Base-by-base conservation (phyloP, 2,797 vertebrate species). In the Chrysocyon brachyurus region DNA sequence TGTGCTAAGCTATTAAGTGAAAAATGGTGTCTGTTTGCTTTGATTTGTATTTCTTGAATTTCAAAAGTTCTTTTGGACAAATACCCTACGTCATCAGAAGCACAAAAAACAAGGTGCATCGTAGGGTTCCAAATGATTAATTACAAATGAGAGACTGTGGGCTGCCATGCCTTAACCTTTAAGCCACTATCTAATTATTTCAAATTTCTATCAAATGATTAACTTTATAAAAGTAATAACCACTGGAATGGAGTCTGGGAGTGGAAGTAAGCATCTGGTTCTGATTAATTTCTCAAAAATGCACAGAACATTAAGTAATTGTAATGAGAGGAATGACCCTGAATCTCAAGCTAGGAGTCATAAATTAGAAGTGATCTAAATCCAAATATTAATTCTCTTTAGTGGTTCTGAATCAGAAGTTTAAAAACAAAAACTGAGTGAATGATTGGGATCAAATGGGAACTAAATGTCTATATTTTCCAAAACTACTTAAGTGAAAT, bases 21-120 rank as follows among this genome's bases (percentile, higher is more conserved):
- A 72, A 78, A 61, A 57, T 31, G 7, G 24, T 5, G 33, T 52
- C 17, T 61, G 57, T 19, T 57, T 77, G 54, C 36, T 61, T 66
- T 90, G 70, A 84, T 31, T 36, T 78, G 54, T n/a, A 54, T 81
- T 85, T 92, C 68, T 91, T 91, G 87, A 46, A 82, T 93, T 93
- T 77, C n/a, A 84, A 10, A 31, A 81, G 21, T 87, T 84, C 1
- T 66, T 87, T 86, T 78, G 56, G 21, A 82, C 5, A 94, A 33
- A 49, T 0, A 31, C 7, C 3, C 5, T 1, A 16, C 10, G 72
- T 87, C 15, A 82, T 73, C 24, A 33, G 95, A 26, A 91, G 49
- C 19, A 28, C 6, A 40, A 36, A 93, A 8, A 54, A 31, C 87
- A 86, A 75, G 24, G 46, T 0, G 1, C 16, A 56, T 7, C 31